A percentile compares a stretch with the other conserved stretches of the same genome.
phyloP scores from a whole-genome alignment of 2,797 vertebrate species.

The Xenops minutus region DNA sequence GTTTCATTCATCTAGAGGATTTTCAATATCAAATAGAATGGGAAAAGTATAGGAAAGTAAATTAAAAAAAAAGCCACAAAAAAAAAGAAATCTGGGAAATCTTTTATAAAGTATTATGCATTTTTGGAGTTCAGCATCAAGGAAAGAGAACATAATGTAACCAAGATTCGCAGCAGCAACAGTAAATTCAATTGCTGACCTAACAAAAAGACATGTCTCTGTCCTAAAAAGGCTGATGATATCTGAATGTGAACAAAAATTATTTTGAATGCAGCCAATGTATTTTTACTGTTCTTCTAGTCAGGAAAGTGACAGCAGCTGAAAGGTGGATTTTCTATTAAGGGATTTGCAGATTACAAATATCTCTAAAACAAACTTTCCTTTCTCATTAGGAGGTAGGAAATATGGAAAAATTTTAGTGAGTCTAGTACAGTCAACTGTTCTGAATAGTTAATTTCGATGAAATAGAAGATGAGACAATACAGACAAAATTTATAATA shows the following conservation, averaged over 20 bases:
- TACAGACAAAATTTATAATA: background rate
- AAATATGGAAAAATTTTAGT: background rate
- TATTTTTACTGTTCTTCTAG: background rate
- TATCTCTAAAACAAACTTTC: background rate
- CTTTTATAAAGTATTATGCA: background rate
- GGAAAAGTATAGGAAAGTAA: background rate
- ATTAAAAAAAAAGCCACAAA: background rate
- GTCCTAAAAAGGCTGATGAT: background rate
- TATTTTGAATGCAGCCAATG: background rate
- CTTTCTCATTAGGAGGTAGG: background rate
- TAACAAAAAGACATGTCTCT: background rate
- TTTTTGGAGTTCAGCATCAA: background rate
- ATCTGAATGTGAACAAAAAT: background rate
- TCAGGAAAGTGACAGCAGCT: background rate
- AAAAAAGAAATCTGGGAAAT: background rate
- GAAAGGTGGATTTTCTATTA: background rate
- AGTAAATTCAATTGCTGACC: background rate
- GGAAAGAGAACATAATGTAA: background rate
- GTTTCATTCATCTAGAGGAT: background rate
- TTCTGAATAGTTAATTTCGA: background rate
- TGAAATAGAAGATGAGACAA: background rate
- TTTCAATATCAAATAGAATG: background rate
- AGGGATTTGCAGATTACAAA: background rate
- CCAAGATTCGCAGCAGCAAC: background rate
- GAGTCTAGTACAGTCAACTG: background rate